Evolutionary conservation across 2,797 vertebrate genomes (phyloP).

Genomic region (Spizella passerina): DNA sequence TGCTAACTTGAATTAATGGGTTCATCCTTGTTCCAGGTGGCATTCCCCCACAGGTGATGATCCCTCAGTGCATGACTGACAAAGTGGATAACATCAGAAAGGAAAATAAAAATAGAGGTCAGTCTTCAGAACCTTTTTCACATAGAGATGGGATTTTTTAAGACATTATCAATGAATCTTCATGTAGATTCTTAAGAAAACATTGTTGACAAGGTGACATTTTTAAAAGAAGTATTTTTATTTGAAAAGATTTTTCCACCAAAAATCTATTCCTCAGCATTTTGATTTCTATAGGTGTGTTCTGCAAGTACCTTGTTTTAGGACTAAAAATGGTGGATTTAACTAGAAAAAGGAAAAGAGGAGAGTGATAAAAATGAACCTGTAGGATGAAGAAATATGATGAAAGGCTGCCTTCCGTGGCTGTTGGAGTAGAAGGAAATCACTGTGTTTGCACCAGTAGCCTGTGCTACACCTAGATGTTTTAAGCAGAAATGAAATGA

Average conservation of each 20-base stretch:
- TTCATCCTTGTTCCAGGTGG: not conserved
- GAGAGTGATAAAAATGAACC: not conserved
- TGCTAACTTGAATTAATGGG: not conserved
- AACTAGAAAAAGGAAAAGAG: not conserved
- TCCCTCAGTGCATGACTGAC: not conserved
- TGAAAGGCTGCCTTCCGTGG: not conserved
- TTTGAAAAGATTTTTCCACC: not conserved
- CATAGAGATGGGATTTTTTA: not conserved
- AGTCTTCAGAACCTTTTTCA: not conserved
- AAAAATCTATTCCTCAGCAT: not conserved
- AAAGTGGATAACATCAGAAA: not conserved
- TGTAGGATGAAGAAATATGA: not conserved
- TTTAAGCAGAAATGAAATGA: not conserved
- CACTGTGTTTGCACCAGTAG: not conserved
- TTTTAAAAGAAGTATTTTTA: not conserved
- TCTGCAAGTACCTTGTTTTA: not conserved
- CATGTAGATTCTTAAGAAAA: not conserved
- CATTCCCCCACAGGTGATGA: not conserved
- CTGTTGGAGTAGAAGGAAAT: not conserved
- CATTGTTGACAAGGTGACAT: accelerated
- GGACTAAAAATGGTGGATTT: not conserved
- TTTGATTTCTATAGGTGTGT: not conserved
- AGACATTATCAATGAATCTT: not conserved
- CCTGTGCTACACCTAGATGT: not conserved
- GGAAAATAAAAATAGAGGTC: not conserved